Conservation (phyloP, 2,113 vertebrate species). For the Istiophorus platypterus region DNA sequence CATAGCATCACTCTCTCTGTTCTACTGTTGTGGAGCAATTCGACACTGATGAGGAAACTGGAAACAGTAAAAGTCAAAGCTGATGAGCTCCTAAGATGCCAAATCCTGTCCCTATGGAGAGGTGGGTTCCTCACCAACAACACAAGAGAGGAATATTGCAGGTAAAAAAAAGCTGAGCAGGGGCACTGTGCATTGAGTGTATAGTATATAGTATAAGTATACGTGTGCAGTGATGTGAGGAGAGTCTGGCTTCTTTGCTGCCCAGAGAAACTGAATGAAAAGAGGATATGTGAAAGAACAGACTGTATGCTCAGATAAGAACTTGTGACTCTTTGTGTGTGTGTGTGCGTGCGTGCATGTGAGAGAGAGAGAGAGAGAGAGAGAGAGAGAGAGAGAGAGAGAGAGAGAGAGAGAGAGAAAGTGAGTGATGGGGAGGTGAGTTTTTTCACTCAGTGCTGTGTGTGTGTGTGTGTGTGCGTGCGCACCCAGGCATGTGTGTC, state of each 20-base stretch:
- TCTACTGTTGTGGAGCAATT: conserved; percentile 30
- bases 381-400: background rate
- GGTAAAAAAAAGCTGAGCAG: conserved; percentile 38
- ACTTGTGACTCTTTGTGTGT: background rate
- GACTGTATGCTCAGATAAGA: conserved; percentile 13
- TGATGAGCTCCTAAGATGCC: conserved; percentile 58
- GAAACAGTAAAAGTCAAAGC: conserved; percentile 58
- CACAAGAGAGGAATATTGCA: conserved; percentile 50
- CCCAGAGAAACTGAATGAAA: conserved; percentile 12
- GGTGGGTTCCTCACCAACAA: conserved; percentile 28
- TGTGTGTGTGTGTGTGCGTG: background rate
- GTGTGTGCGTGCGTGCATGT: background rate
- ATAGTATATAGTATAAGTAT: background rate
- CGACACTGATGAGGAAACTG: conserved; percentile 43
- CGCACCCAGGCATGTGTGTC: conserved; percentile 37
- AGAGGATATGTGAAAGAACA: conserved; percentile 24
- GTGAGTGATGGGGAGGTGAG: background rate
- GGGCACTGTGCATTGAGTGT: conserved; percentile 31
- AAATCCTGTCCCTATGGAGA: conserved; percentile 44
- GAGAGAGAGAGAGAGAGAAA: background rate
- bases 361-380: background rate
- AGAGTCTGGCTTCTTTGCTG: conserved; percentile 15
- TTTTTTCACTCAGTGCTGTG: background rate
- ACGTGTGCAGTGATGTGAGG: conserved; percentile 28
- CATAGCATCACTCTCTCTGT: conserved; percentile 1